phyloP scores from a whole-genome alignment of 2,888 invertebrate species.

The Drosophila histrio region DNA sequence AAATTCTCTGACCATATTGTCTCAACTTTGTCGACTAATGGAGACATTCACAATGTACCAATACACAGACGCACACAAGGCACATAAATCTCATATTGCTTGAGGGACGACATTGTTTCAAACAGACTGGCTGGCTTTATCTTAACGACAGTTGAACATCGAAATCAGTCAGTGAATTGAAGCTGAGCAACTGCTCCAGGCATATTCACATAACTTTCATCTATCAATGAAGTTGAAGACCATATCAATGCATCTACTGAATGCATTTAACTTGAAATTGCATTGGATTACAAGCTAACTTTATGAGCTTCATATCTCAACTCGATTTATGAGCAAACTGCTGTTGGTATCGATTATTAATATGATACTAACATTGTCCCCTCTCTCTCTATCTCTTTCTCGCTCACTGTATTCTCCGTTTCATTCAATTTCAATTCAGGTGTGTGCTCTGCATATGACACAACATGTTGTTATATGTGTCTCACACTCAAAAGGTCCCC shows the following conservation, averaged over 20 bases:
- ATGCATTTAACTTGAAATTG: constrained; percentile 31
- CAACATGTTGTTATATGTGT: constrained; percentile 2
- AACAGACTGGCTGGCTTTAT: constrained; percentile 6
- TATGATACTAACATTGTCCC: constrained; percentile 7
- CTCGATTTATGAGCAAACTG: constrained; percentile 21
- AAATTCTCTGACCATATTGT: constrained; percentile 45
- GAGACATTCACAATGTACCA: constrained; percentile 36
- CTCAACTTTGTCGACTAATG: constrained; percentile 42
- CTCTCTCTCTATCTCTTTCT: not conserved
- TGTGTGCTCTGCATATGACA: constrained; percentile 29
- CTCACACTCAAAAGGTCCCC: constrained; percentile 13
- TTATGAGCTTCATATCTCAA: constrained; percentile 37
- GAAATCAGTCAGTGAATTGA: constrained; percentile 10
- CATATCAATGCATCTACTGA: constrained; percentile 34
- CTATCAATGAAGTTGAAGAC: not conserved
- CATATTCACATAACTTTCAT: not conserved
- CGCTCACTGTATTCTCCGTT: not conserved
- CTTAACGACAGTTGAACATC: constrained; percentile 21
- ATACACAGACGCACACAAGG: not conserved
- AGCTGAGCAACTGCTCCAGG: not conserved
- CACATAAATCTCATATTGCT: constrained; percentile 38
- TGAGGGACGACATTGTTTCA: not conserved
- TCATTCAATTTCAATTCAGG: constrained; percentile 45
- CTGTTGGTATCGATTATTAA: constrained; percentile 55
- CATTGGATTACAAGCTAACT: constrained; percentile 14